phyloP scores from a whole-genome alignment of 1,140 invertebrate species.

The Papilio xuthus region DNA sequence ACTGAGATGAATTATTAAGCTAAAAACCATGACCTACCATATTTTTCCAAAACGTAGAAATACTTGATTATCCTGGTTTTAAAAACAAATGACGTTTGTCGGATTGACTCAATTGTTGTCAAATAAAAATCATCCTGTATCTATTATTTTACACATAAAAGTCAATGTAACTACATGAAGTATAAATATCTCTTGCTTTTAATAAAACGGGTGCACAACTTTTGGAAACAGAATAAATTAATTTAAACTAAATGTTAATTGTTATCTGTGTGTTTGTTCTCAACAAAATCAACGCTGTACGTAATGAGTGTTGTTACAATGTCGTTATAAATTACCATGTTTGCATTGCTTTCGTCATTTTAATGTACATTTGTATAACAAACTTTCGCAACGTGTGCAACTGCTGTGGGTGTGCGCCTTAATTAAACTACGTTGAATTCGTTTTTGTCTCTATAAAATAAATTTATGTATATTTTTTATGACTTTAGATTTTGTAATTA shows the following conservation, averaged over 20 bases:
- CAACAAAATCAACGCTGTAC: constrained; percentile 28
- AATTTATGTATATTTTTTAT: background rate
- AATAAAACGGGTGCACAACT: background rate
- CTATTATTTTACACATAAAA: background rate
- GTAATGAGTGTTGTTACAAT: constrained; percentile 30
- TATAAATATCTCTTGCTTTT: too few relatives aligned
- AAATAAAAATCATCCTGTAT: too few relatives aligned
- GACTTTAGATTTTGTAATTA: background rate
- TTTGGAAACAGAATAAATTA: background rate
- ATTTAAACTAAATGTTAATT: constrained; percentile 14
- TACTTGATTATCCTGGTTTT: too few relatives aligned
- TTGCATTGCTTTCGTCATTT: constrained; percentile 35
- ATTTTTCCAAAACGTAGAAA: too few relatives aligned
- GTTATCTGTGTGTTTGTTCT: constrained; percentile 6
- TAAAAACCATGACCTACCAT: too few relatives aligned
- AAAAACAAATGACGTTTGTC: too few relatives aligned
- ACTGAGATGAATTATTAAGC: too few relatives aligned
- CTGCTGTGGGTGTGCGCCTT: constrained; percentile 12
- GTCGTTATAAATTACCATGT: constrained; percentile 37
- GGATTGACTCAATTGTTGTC: too few relatives aligned
- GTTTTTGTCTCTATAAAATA: background rate
- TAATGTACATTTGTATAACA: constrained; percentile 31
- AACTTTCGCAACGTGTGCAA: constrained; percentile 23
- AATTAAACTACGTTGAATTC: constrained; percentile 23
- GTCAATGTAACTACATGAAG: too few relatives aligned